Percentiles rank a stretch among this genome's conserved stretches.
Evolutionary conservation across 1,140 invertebrate genomes (phyloP).

Genomic region (Telenomus remus): DNA sequence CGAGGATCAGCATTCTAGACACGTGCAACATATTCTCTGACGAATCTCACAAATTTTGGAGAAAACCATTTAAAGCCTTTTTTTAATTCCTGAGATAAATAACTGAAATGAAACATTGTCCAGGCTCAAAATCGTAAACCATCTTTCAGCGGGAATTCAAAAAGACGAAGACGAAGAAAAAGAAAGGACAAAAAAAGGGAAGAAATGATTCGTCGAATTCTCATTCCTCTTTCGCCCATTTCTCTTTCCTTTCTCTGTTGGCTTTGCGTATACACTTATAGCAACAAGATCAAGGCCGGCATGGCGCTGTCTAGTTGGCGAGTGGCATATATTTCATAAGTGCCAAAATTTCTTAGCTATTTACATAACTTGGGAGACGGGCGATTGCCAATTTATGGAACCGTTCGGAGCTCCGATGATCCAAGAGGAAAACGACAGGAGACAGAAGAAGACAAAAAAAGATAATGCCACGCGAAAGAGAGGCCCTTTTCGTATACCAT

Average conservation of each 20-base stretch:
- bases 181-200: too few relatives aligned
- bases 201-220: too few relatives aligned
- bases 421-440: background rate
- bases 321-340: constrained; percentile 46
- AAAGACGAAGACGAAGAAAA: too few relatives aligned
- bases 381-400: constrained; percentile 37
- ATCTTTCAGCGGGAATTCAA: constrained; percentile 7
- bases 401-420: constrained; percentile 22
- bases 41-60: background rate
- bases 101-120: constrained; percentile 15
- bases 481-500: constrained; percentile 6
- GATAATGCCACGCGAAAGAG: constrained; percentile 8
- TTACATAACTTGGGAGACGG: constrained; percentile 37
- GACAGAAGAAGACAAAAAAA: background rate
- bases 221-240: constrained; percentile 20
- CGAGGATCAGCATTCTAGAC: too few relatives aligned
- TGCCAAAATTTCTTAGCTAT: constrained; percentile 40
- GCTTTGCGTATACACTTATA: constrained; percentile 26
- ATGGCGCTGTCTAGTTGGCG: constrained; percentile 16
- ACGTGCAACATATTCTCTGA: too few relatives aligned
- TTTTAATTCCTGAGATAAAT: constrained; percentile 14
- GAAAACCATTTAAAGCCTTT: background rate
- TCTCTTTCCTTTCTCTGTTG: constrained; percentile 38
- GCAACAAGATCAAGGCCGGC: constrained; percentile 47
- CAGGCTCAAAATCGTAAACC: constrained; percentile 10